phyloP scores from a whole-genome alignment of 2,797 vertebrate species.

The Typhlichthys eigenmanni region DNA sequence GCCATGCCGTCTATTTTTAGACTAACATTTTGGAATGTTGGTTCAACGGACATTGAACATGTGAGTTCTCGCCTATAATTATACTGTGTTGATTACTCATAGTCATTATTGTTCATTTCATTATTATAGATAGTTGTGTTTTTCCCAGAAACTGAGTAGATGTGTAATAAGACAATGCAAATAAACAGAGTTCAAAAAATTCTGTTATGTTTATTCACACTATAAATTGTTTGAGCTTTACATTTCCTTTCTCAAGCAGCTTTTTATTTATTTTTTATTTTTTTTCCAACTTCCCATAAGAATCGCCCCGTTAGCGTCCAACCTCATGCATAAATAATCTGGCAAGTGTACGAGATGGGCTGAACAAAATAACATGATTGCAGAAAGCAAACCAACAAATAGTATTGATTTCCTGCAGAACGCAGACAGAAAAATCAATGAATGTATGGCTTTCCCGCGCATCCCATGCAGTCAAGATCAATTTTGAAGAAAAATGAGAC shows the following conservation, averaged over 20 bases:
- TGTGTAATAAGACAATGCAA: background rate
- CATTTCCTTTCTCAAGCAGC: no score
- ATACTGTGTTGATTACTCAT: no score
- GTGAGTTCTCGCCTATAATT: no score
- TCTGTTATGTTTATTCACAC: background rate
- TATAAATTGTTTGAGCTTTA: no score
- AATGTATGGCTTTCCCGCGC: conserved; percentile 68
- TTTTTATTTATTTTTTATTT: background rate
- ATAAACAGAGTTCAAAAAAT: background rate
- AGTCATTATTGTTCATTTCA: no score
- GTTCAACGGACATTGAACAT: no score
- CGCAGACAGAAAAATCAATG: conserved; percentile 79
- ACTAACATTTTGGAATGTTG: background rate
- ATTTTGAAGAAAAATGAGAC: conserved; percentile 73
- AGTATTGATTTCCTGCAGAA: conserved; percentile 72
- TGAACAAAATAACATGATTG: conserved; percentile 76
- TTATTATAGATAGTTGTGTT: no score
- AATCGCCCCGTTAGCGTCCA: conserved; percentile 8
- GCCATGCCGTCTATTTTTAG: background rate
- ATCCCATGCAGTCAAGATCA: conserved; percentile 70
- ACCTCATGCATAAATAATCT: conserved; percentile 60
- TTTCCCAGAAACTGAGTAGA: no score
- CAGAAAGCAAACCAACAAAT: conserved; percentile 76
- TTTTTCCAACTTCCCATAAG: background rate
- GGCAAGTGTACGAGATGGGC: conserved; percentile 55